Conservation (phyloP, 2,888 invertebrate species). For the Entomobrya proxima region DNA sequence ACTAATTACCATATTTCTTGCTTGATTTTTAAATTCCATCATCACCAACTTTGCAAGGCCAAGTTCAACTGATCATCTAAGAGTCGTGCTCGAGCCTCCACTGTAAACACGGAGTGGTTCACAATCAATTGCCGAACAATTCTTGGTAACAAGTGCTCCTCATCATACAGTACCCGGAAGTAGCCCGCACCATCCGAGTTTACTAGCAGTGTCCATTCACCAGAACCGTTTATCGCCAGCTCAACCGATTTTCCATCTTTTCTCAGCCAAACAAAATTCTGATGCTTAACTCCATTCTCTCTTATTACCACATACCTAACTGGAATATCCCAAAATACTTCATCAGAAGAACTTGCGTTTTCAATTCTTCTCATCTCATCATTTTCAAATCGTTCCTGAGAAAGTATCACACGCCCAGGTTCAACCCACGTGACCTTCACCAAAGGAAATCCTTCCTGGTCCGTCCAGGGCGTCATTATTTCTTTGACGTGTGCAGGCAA, state of each 20-base stretch:
- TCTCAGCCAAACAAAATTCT: neutral
- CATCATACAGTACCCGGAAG: neutral
- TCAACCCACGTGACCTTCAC: neutral
- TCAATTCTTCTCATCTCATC: neutral
- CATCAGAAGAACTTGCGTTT: neutral
- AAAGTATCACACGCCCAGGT: neutral
- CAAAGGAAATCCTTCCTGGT: conserved; percentile 41
- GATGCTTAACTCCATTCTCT: neutral
- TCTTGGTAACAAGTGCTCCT: neutral
- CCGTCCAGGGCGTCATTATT: conserved; percentile 26
- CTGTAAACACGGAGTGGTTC: neutral
- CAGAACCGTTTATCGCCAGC: neutral
- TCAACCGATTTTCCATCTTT: neutral
- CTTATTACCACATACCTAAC: neutral
- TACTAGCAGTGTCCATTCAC: neutral
- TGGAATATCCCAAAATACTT: neutral
- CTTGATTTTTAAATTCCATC: neutral
- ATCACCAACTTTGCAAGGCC: neutral
- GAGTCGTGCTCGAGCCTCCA: neutral
- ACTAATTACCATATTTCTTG: neutral
- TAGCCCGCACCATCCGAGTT: neutral
- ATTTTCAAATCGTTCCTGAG: neutral
- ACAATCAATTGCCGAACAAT: neutral
- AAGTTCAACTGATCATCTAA: neutral
- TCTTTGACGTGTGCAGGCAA: no score